Base-by-base conservation (phyloP, 53 echinoderm and acorn worm species). In the Luidia sarsii region DNA sequence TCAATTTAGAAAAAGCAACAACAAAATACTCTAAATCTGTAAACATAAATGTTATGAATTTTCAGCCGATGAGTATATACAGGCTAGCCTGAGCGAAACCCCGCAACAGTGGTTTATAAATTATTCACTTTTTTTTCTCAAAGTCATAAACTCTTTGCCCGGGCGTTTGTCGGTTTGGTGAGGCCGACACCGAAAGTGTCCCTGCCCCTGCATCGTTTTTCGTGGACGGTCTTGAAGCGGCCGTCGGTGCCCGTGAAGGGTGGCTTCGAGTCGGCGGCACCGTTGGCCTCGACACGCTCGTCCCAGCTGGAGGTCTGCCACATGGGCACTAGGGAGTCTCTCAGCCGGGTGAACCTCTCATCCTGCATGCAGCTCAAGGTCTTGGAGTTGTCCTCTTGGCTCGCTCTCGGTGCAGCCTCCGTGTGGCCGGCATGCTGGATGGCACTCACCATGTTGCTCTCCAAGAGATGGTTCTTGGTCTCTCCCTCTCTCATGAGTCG, bases 321-420 rank as follows among this genome's bases (percentile, higher is more conserved):
- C 77, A 77, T 77, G 21, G 77, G 77, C 19, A 77, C 62, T 1
- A 77, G 39, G 35, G 29, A 24, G 28, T 38, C 61, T 22, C 61
- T 37, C 21, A 77, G 77, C 16, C 60, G 35, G 20, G 21, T 57
- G 60, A 77, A 77, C 39, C 77, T 56, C 22, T 57, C 59, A 33
- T 77, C 77, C 24, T 77, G 24, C 25, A 23, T 11, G 57, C 57
- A 57, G 57, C 57, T 57, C 57, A 24, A 25, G 6, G 57, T 57
- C 41, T 41, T 41, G 11, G 6, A 25, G 1, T n/a, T n/a, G 15
- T 22, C 20, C 18, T 24, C 24, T 4, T 16, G 25, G 6, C n/a
- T 31, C 11, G 10, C 16, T 25, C 3, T 21, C 0, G 28, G 14
- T 20, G n/a, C 25, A 4, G 10, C 41, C 43, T 35, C 39, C 10